Percentiles rank a stretch among this genome's conserved stretches.
phyloP scores from a whole-genome alignment of 2,113 vertebrate species.

The Mormyrus iriodes region DNA sequence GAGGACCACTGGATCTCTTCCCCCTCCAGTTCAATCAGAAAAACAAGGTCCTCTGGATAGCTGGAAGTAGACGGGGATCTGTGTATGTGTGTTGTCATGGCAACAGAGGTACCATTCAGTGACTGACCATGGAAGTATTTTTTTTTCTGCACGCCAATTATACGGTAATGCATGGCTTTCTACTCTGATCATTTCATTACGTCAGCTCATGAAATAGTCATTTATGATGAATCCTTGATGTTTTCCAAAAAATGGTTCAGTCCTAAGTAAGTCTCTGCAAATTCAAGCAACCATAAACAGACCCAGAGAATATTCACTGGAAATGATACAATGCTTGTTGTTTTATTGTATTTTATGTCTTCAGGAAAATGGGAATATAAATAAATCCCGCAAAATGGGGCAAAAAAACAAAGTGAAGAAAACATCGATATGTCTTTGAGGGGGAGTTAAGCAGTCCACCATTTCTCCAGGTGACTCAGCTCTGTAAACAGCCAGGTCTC shows the following conservation, averaged over 20 bases:
- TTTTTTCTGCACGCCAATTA: not conserved
- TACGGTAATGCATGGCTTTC: not conserved
- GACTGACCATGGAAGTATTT: not conserved
- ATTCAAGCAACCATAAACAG: not conserved
- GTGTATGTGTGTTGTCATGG: not conserved
- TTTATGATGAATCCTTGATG: not conserved
- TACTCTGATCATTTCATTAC: not conserved
- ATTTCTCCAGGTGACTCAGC: not conserved
- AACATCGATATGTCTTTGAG: not conserved
- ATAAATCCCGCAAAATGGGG: not conserved
- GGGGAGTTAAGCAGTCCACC: not conserved
- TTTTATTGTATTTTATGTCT: not conserved
- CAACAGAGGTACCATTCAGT: slow-evolving; percentile 2
- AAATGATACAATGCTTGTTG: not conserved
- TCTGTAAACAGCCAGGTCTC: not conserved
- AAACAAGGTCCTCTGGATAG: not conserved
- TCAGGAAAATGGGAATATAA: not conserved
- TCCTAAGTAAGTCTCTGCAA: not conserved
- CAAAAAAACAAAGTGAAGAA: not conserved
- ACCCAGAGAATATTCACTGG: not conserved
- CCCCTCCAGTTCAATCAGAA: not conserved
- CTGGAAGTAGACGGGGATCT: not conserved
- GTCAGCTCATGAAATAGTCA: not conserved
- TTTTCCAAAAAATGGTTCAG: not conserved
- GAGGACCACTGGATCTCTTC: not conserved